These are phyloP conservation scores for Myiozetetes cayanensis DNA, from an alignment of 2,113 vertebrate genomes.

Conservation along the genomic window DNA sequence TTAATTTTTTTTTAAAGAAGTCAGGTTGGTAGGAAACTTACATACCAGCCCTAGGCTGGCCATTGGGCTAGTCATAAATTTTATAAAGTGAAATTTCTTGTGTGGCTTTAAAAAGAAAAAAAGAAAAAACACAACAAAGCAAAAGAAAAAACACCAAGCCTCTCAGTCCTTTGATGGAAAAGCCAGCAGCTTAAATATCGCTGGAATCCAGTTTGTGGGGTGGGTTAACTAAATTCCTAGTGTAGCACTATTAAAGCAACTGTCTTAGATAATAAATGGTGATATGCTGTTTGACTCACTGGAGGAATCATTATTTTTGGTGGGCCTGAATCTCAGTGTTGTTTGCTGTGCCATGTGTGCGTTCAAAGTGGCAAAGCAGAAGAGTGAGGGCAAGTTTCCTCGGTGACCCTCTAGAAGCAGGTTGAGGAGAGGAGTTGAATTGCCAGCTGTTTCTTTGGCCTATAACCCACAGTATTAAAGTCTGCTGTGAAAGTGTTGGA, in stretches of 20 bases:
- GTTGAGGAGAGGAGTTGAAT: background rate
- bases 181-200: background rate
- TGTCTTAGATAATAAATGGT: background rate
- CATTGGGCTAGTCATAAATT: background rate
- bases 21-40: background rate
- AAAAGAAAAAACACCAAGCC: background rate
- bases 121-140: too few species aligned
- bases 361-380: background rate
- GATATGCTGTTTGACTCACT: background rate
- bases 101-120: background rate
- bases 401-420: background rate
- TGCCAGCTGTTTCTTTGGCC: background rate
- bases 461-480: background rate
- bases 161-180: background rate
- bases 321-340: background rate
- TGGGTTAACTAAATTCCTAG: background rate
- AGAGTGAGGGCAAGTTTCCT: background rate
- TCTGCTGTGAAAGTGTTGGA: background rate
- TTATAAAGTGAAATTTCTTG: background rate
- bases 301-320: background rate
- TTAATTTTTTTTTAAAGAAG: background rate
- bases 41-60: background rate
- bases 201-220: background rate
- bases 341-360: background rate
- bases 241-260: background rate